Conservation (phyloP, 2,797 vertebrate species). For the Nothura maculosa region DNA sequence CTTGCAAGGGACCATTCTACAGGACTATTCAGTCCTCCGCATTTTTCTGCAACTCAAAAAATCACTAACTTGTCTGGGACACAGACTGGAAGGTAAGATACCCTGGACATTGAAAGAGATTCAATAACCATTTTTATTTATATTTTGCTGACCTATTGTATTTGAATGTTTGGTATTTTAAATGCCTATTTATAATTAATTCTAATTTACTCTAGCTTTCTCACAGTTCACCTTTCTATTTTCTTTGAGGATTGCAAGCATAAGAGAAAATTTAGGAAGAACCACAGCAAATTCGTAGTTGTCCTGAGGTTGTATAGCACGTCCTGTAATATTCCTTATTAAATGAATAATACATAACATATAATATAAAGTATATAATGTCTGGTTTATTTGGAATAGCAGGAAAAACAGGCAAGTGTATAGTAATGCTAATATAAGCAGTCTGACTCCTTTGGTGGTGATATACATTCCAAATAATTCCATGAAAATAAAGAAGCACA, state of each 20-base stretch:
- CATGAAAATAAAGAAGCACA: not conserved
- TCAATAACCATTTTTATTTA: too few relatives aligned
- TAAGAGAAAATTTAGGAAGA: not conserved
- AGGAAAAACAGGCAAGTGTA: rapidly evolving
- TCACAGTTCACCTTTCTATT: not conserved
- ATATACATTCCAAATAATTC: not conserved
- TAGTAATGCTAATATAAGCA: not conserved
- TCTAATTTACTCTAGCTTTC: not conserved
- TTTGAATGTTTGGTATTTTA: too few relatives aligned
- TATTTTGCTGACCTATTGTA: too few relatives aligned
- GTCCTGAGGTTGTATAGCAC: rapidly evolving
- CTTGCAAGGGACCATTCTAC: too few relatives aligned
- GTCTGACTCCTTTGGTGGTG: not conserved
- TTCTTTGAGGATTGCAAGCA: not conserved
- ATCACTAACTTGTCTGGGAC: too few relatives aligned
- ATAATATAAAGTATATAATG: not conserved
- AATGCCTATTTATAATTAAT: not conserved
- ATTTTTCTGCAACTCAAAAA: too few relatives aligned
- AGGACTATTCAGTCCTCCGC: too few relatives aligned
- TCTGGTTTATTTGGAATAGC: rapidly evolving
- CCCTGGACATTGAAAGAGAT: too few relatives aligned
- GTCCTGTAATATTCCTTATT: not conserved
- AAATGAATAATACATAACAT: rapidly evolving
- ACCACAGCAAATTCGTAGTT: not conserved
- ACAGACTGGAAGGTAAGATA: too few relatives aligned